Evolutionary conservation across 2,888 invertebrate species (phyloP).

Genomic region (Hylaea fasciaria): DNA sequence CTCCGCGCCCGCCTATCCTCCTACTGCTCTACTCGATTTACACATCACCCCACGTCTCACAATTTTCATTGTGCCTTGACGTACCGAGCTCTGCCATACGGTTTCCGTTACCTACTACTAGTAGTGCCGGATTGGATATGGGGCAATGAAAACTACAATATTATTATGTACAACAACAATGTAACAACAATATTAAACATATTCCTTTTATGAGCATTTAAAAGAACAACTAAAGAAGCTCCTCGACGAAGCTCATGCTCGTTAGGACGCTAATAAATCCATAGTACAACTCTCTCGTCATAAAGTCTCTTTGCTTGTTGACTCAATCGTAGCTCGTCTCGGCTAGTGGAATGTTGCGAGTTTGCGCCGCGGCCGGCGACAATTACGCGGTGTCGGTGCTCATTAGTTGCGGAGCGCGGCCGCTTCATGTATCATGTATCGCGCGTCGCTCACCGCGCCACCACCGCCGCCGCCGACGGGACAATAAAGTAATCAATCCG

Average conservation of each 20-base stretch:
- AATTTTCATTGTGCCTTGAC: slow-evolving; percentile 59
- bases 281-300: slow-evolving; percentile 56
- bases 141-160: slow-evolving; percentile 30
- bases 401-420: slow-evolving; percentile 73
- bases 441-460: slow-evolving; percentile 63
- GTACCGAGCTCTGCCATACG: slow-evolving; percentile 43
- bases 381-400: slow-evolving; percentile 74
- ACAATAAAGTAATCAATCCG: slow-evolving; percentile 84
- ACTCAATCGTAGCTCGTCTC: slow-evolving; percentile 62
- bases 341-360: slow-evolving; percentile 52
- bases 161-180: too few relatives aligned
- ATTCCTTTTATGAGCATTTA: slow-evolving; percentile 41
- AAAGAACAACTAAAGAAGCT: slow-evolving; percentile 45
- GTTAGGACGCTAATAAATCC: slow-evolving; percentile 65
- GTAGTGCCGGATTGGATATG: slow-evolving; percentile 31
- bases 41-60: slow-evolving; percentile 63
- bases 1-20: slow-evolving; percentile 64
- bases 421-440: slow-evolving; percentile 82
- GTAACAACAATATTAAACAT: slow-evolving; percentile 31
- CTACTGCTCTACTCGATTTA: slow-evolving; percentile 69
- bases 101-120: slow-evolving; percentile 48
- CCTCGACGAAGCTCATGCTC: slow-evolving; percentile 51
- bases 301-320: slow-evolving; percentile 64
- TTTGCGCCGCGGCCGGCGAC: slow-evolving; percentile 63
- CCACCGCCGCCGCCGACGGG: slow-evolving; percentile 57